phyloP scores from a whole-genome alignment of 2,888 invertebrate genomes.

The Callyntrura guangdongensis region DNA sequence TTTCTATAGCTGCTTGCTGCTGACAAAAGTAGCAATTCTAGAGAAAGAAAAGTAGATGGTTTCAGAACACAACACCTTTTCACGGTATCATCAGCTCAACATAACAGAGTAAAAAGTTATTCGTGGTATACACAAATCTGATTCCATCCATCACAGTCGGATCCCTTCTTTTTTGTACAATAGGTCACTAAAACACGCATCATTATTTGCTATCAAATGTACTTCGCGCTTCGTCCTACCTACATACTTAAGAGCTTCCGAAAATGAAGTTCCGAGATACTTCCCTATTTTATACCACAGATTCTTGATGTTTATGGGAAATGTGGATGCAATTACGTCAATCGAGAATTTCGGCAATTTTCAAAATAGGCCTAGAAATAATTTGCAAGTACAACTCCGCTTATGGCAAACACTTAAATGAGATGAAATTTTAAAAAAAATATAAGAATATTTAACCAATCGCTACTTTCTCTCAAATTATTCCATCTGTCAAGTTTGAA shows the following conservation, averaged over 20 bases:
- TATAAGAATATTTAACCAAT: no score
- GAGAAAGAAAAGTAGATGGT: not conserved
- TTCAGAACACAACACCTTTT: not conserved
- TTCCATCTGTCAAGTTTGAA: no score
- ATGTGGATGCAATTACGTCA: no score
- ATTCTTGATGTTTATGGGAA: not conserved
- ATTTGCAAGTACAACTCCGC: no score
- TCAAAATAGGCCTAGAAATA: not conserved
- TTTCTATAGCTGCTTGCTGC: not conserved
- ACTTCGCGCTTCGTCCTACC: not conserved
- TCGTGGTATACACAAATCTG: not conserved
- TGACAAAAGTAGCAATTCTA: conserved; percentile 1
- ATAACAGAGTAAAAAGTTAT: not conserved
- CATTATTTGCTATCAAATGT: not conserved
- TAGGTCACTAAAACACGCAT: conserved; percentile 6
- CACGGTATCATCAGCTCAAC: not conserved
- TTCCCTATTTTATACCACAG: no score
- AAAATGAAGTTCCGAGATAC: no score
- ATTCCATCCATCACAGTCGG: conserved; percentile 27
- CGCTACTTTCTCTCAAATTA: no score
- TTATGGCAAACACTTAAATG: no score
- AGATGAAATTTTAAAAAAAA: no score
- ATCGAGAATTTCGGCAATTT: no score
- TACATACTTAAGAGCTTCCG: no score
- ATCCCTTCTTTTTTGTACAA: conserved; percentile 14